These are phyloP conservation scores for Lucilia cuprina DNA, from an alignment of 1,140 invertebrate species.

Conservation along the genomic window DNA sequence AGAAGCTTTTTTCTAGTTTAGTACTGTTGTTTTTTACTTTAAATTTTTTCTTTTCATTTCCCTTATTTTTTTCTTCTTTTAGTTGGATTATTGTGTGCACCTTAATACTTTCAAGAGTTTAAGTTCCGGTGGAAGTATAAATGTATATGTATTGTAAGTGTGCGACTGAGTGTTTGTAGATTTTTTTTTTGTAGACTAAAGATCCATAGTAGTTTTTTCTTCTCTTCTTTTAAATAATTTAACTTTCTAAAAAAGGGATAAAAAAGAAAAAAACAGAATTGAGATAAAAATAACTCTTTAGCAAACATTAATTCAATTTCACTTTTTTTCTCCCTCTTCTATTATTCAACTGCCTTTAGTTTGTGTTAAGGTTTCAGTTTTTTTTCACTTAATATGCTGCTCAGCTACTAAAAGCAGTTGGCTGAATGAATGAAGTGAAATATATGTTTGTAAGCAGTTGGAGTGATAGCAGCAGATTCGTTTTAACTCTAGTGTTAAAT, in stretches of 20 bases:
- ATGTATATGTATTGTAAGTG: background rate
- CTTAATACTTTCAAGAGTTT: constrained; percentile 7
- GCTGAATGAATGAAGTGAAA: too few species aligned
- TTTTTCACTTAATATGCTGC: background rate
- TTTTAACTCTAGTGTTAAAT: background rate
- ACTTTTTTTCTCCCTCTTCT: background rate
- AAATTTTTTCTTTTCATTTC: background rate
- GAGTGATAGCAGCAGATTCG: too few species aligned
- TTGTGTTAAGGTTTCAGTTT: background rate
- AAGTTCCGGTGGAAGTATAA: background rate
- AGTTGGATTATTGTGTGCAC: background rate
- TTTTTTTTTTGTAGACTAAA: background rate
- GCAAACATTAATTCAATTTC: constrained; percentile 25
- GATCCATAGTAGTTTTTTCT: background rate
- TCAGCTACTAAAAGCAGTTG: background rate
- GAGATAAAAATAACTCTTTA: constrained; percentile 22
- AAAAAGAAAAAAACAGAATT: background rate
- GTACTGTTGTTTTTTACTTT: background rate
- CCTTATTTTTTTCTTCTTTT: background rate
- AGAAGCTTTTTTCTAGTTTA: background rate
- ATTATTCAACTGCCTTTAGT: background rate
- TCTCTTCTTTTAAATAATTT: background rate
- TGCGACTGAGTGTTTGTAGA: background rate
- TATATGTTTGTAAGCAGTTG: too few species aligned
- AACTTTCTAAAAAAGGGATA: background rate